Evolutionary conservation across 2,888 invertebrate genomes (phyloP).

Genomic region (Eustalomyia histrio): DNA sequence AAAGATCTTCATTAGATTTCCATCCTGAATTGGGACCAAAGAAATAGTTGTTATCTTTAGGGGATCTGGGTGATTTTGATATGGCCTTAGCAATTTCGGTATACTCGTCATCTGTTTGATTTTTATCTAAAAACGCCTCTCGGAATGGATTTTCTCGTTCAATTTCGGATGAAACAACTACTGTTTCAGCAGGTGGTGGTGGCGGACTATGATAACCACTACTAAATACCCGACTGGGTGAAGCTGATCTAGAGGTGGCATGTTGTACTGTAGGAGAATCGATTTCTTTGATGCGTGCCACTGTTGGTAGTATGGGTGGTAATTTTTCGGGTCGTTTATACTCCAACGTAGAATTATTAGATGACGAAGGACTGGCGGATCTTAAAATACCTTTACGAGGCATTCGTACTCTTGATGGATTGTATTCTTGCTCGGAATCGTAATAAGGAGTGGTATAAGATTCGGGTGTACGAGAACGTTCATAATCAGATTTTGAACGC

Average conservation of each 20-base stretch:
- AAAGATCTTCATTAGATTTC: constrained; percentile 76
- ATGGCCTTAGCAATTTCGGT: constrained; percentile 76
- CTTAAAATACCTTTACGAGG: constrained; percentile 78
- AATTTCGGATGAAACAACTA: constrained; percentile 72
- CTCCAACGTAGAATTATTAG: constrained; percentile 74
- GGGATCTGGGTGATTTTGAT: constrained; percentile 72
- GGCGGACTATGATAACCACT: constrained; percentile 69
- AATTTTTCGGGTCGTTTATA: constrained; percentile 72
- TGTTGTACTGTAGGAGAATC: constrained; percentile 75
- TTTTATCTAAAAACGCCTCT: constrained; percentile 72
- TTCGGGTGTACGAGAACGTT: constrained; percentile 73
- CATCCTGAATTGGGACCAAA: constrained; percentile 71
- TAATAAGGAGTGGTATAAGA: constrained; percentile 70
- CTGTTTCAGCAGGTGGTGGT: constrained; percentile 67
- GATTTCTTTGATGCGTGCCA: constrained; percentile 77
- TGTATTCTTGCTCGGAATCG: constrained; percentile 78
- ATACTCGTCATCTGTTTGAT: constrained; percentile 75
- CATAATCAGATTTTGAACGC: constrained; percentile 76
- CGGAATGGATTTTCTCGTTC: constrained; percentile 79
- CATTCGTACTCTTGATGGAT: constrained; percentile 64
- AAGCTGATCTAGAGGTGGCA: constrained; percentile 63
- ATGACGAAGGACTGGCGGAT: constrained; percentile 77
- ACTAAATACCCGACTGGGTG: constrained; percentile 60
- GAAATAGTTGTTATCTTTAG: constrained; percentile 73
- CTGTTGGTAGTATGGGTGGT: constrained; percentile 74